Evolutionary conservation across 2,888 invertebrate genomes (phyloP).

Genomic region (Timandra comae): DNA sequence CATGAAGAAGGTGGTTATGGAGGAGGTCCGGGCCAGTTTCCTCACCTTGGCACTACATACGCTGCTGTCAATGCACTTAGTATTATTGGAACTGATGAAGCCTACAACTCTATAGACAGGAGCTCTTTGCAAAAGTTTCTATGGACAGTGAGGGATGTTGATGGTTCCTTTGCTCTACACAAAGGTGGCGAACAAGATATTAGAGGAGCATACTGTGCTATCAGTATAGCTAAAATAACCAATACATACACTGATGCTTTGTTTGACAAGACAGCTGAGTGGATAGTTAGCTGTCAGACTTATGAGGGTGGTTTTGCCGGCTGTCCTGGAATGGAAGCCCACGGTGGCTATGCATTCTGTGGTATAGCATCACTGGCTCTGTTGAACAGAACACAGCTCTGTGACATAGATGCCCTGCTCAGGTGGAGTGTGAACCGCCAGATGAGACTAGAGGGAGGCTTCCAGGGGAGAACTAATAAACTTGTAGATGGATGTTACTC

Average conservation of each 20-base stretch:
- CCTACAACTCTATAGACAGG: conserved; percentile 91
- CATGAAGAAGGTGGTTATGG: conserved; percentile 90
- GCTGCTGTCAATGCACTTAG: conserved; percentile 96
- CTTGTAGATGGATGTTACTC: conserved; percentile 99
- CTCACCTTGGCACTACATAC: conserved; percentile 98
- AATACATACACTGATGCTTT: conserved; percentile 85
- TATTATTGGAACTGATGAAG: conserved; percentile 91
- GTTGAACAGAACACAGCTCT: conserved; percentile 83
- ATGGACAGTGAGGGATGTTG: conserved; percentile 83
- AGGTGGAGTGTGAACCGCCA: conserved; percentile 94
- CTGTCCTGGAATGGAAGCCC: conserved; percentile 93
- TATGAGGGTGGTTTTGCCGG: conserved; percentile 99
- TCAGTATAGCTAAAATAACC: conserved; percentile 91
- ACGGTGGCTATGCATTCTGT: conserved; percentile 99
- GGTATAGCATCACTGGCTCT: conserved; percentile 93
- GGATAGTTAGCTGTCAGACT: conserved; percentile 97
- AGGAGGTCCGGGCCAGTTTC: conserved; percentile 94
- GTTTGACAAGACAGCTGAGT: conserved; percentile 91
- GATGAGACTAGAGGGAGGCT: conserved; percentile 96
- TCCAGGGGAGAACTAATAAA: conserved; percentile 98
- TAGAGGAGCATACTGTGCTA: conserved; percentile 97
- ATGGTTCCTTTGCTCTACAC: conserved; percentile 96
- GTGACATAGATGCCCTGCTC: conserved; percentile 85
- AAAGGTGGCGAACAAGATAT: conserved; percentile 95
- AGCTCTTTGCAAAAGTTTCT: conserved; percentile 85